Percentiles rank a stretch among this genome's conserved stretches.
These are phyloP conservation scores for Podarcis raffonei DNA, from an alignment of 2,113 vertebrate genomes.

Conservation along the genomic window DNA sequence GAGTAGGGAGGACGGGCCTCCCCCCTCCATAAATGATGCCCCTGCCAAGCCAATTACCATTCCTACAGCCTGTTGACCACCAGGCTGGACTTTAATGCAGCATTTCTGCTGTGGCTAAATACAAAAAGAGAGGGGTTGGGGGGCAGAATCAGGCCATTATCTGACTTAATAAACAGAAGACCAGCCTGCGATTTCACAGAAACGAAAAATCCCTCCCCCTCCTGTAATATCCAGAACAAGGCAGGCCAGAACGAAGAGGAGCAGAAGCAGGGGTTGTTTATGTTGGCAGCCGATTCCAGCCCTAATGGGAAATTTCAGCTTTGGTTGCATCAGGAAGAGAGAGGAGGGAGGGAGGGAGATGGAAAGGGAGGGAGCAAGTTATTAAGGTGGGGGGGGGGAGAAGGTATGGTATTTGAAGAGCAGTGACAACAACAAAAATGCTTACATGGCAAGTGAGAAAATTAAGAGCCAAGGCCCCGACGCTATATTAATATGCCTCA, in stretches of 20 bases:
- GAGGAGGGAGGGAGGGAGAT: not conserved
- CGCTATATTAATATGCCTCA: slow-evolving; percentile 39
- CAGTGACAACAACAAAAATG: slow-evolving; percentile 39
- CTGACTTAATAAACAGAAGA: not conserved
- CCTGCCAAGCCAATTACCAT: not conserved
- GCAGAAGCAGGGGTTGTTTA: slow-evolving; percentile 62
- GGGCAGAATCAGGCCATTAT: not conserved
- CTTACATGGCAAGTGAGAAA: slow-evolving; percentile 42
- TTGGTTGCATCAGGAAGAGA: slow-evolving; percentile 44
- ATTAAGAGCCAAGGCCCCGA: slow-evolving; percentile 18
- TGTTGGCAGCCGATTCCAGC: slow-evolving; percentile 62
- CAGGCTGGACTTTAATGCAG: slow-evolving; percentile 12
- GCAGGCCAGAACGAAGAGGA: slow-evolving; percentile 52
- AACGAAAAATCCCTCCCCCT: slow-evolving; percentile 16
- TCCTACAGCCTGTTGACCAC: slow-evolving; percentile 25
- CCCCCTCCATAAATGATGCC: not conserved
- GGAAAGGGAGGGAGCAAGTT: too few species aligned
- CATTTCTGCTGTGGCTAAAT: not conserved
- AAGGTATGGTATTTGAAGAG: slow-evolving; percentile 54
- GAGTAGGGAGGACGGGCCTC: not conserved
- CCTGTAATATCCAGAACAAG: not conserved
- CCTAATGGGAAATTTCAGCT: slow-evolving; percentile 72
- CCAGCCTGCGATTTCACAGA: slow-evolving; percentile 15
- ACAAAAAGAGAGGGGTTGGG: not conserved
- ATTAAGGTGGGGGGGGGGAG: slow-evolving; percentile 35